Evolutionary conservation across 2,888 invertebrate species (phyloP).

Genomic region (Eurois occulta): DNA sequence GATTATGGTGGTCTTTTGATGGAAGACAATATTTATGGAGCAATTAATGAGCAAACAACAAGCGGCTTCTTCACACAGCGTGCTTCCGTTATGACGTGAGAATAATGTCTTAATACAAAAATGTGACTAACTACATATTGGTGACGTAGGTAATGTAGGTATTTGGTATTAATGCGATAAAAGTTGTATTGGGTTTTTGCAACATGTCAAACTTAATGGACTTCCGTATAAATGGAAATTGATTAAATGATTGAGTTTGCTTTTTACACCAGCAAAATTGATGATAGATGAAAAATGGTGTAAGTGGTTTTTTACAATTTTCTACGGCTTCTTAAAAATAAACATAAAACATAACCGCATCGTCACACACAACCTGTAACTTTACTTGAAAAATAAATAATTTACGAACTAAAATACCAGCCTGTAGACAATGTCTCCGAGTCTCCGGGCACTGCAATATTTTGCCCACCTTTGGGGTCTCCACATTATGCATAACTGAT

Average conservation of each 20-base stretch:
- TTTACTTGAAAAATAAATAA: constrained; percentile 22
- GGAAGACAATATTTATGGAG: neutral
- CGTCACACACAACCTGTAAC: neutral
- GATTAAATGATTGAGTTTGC: neutral
- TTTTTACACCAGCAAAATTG: neutral
- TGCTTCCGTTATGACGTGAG: constrained; percentile 56
- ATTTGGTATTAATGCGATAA: neutral
- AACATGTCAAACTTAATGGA: neutral
- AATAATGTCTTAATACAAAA: neutral
- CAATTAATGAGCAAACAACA: constrained; percentile 43
- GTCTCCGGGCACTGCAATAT: constrained; percentile 84
- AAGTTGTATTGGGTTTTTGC: neutral
- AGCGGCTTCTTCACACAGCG: constrained; percentile 70
- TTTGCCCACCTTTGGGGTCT: constrained; percentile 90
- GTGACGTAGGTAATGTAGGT: neutral
- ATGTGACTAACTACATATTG: neutral
- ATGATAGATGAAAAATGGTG: neutral
- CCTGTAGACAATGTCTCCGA: constrained; percentile 68
- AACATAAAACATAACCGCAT: neutral
- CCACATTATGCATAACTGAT: constrained; percentile 91
- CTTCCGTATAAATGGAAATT: neutral
- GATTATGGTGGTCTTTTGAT: neutral
- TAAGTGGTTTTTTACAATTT: neutral
- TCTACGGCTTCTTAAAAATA: too few relatives aligned
- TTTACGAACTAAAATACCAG: constrained; percentile 48